phyloP scores from a whole-genome alignment of 1,140 invertebrate genomes.

The Zaprionus ornatus region DNA sequence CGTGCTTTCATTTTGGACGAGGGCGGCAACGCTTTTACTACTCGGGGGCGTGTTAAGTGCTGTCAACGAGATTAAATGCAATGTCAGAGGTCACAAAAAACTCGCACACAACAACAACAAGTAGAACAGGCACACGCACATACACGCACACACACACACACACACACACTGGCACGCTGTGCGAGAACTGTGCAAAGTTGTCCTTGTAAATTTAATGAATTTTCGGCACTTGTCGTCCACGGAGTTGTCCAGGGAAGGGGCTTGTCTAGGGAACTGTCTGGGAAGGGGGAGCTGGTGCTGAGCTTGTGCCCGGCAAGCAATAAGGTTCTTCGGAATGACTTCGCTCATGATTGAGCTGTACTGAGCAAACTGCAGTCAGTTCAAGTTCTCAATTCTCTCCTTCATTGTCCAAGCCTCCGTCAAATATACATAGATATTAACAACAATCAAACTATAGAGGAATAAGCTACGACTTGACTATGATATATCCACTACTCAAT shows the following conservation, averaged over 20 bases:
- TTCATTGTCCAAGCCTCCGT: too few relatives aligned
- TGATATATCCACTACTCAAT: too few relatives aligned
- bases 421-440: too few relatives aligned
- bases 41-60: constrained; percentile 79
- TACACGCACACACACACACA: constrained; percentile 10
- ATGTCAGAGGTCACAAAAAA: constrained; percentile 73
- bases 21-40: constrained; percentile 52
- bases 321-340: background rate
- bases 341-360: background rate
- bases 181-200: constrained; percentile 56
- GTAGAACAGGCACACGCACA: constrained; percentile 13
- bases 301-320: too few relatives aligned
- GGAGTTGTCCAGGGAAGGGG: background rate
- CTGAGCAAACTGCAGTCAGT: too few relatives aligned
- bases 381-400: background rate
- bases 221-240: constrained; percentile 51
- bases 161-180: constrained; percentile 9
- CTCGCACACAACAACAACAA: constrained; percentile 18
- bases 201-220: constrained; percentile 82
- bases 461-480: too few relatives aligned
- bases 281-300: background rate
- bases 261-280: background rate
- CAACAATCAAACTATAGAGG: too few relatives aligned
- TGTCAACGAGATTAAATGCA: constrained; percentile 82
- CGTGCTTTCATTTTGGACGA: constrained; percentile 27